Evolutionary conservation across 2,888 invertebrate genomes (phyloP).

Genomic region (Agrochola macilenta): DNA sequence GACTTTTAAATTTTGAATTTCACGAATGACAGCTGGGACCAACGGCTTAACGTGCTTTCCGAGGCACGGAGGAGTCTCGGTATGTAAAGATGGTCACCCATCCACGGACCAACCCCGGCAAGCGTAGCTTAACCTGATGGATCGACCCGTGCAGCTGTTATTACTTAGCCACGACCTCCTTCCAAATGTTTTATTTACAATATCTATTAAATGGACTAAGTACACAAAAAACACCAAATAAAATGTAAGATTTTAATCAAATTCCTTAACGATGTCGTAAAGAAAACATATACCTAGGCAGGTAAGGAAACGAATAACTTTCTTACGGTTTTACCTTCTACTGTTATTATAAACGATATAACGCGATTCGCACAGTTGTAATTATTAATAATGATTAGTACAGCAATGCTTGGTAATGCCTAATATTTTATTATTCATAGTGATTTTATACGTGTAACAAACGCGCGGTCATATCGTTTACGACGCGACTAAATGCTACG

Average conservation of each 20-base stretch:
- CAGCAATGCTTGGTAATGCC: slow-evolving; percentile 68
- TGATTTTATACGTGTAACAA: slow-evolving; percentile 74
- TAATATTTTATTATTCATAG: slow-evolving; percentile 76
- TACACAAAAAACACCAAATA: not conserved
- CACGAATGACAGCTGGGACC: no score
- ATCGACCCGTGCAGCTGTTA: no score
- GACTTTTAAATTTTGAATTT: no score
- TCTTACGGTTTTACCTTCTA: slow-evolving; percentile 22
- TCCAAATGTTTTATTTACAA: not conserved
- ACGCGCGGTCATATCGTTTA: slow-evolving; percentile 77
- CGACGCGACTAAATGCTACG: slow-evolving; percentile 84
- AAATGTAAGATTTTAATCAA: slow-evolving; percentile 15
- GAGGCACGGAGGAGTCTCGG: no score
- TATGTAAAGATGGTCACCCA: no score
- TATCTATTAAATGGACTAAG: not conserved
- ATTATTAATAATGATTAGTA: slow-evolving; percentile 72
- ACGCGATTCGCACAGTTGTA: slow-evolving; percentile 58
- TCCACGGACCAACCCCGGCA: no score
- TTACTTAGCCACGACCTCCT: no score
- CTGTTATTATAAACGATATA: slow-evolving; percentile 56
- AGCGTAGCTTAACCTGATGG: no score
- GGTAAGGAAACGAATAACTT: slow-evolving; percentile 35
- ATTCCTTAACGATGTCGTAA: slow-evolving; percentile 34
- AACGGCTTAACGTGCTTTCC: no score
- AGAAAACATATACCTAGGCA: slow-evolving; percentile 24